These are phyloP conservation scores for Epinotia bilunana DNA, from an alignment of 2,888 invertebrate genomes.

Conservation along the genomic window DNA sequence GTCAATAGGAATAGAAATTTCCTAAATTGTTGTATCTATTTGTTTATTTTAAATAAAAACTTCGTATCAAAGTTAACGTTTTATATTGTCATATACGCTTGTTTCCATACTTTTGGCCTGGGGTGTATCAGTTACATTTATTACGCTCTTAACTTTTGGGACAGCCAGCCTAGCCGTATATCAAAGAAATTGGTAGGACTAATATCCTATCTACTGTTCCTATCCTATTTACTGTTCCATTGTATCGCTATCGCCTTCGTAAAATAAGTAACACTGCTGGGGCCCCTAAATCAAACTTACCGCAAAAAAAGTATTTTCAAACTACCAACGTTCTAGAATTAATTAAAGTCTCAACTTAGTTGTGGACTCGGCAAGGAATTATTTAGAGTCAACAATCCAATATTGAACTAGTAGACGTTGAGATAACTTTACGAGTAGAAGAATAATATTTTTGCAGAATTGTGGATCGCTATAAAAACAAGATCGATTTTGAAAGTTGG, in stretches of 20 bases:
- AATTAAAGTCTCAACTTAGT: slow-evolving; percentile 37
- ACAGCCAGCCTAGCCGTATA: not conserved
- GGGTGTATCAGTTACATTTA: not conserved
- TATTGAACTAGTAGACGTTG: slow-evolving; percentile 15
- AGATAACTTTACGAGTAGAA: slow-evolving; percentile 16
- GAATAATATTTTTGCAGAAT: slow-evolving; percentile 33
- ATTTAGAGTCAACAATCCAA: slow-evolving; percentile 24
- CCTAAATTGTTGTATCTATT: too few relatives aligned
- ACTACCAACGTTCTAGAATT: slow-evolving; percentile 25
- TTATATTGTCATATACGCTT: too few relatives aligned
- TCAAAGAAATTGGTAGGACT: slow-evolving; percentile 23
- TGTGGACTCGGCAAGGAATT: slow-evolving; percentile 18
- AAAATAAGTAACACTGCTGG: slow-evolving; percentile 31
- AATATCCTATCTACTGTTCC: slow-evolving; percentile 8
- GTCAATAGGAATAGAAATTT: too few relatives aligned
- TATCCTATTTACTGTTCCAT: slow-evolving; percentile 25
- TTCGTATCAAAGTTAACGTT: too few relatives aligned
- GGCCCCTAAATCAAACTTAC: slow-evolving; percentile 22
- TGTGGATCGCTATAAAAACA: slow-evolving; percentile 23
- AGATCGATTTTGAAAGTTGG: slow-evolving; percentile 14
- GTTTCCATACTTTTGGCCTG: too few relatives aligned
- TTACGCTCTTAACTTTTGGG: not conserved
- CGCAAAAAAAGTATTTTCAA: slow-evolving; percentile 23
- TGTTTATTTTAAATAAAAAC: too few relatives aligned
- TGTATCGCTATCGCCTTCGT: slow-evolving; percentile 23